Evolutionary conservation across 1,140 invertebrate species (phyloP), one percentile per base, ranked within the genome.

Genomic region (Luehdorfia chinensis): DNA sequence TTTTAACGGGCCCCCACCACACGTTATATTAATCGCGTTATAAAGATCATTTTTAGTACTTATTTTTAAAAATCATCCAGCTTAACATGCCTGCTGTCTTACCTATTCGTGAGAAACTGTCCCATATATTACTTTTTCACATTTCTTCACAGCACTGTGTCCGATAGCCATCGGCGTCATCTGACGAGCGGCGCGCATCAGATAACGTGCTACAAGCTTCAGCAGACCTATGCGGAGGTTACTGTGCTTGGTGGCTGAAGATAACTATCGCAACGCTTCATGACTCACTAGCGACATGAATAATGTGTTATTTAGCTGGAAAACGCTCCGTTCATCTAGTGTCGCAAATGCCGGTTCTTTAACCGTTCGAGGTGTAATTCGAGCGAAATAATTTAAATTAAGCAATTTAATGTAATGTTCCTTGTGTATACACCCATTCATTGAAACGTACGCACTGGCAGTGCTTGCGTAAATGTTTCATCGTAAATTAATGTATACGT

Each of bases 141-240:
- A n/a, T n/a, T n/a, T n/a, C n/a, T n/a, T n/a, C n/a, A n/a, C n/a
- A n/a, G n/a, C n/a, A n/a, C n/a, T 51, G 33, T 59, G 54, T 53
- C 49, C 1, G 23, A 43, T 9, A 27, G 25, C 47, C 14, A 43
- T 34, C 44, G 37, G 21, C 44, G 47, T 50, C 59, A 57, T 57
- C 50, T 61, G 59, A 56, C 50, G 53, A 60, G 53, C 49, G 36
- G 47, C 48, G 47, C 53, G 50, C 53, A 61, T 61, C 59, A 47
- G 59, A 61, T 61, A 61, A 57, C 41, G 47, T 18, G 41, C 14
- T 33, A 52, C 54, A 34, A 49, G 49, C 50, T 43, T 28, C 14
- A 43, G 25, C 39, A 11, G 14, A 43, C 28, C 36, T 53, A 39
- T 46, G 47, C 32, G 54, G 39, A 57, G 50, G 50, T 61, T 61